Percentiles rank a stretch among this genome's conserved stretches.
Conservation (phyloP, 2,888 invertebrate genomes). For the Neoascia interrupta region DNA sequence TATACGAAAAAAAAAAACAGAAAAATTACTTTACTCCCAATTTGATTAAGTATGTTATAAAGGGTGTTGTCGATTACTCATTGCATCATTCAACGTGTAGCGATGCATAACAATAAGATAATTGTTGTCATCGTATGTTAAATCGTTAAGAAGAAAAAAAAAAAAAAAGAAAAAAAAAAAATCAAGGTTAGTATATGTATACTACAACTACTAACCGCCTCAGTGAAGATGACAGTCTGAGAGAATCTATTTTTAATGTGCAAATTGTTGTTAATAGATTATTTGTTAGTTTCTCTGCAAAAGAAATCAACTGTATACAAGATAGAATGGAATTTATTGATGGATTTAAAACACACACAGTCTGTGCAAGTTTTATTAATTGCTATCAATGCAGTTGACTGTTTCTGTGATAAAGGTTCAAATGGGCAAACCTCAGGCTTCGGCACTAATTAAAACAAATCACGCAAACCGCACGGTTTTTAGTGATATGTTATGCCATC, state of each 20-base stretch:
- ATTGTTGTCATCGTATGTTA: too few species aligned
- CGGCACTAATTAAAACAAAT: slow-evolving; percentile 41
- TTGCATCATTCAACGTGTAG: slow-evolving; percentile 29
- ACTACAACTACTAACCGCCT: not conserved
- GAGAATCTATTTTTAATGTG: slow-evolving; percentile 22
- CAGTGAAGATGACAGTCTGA: not conserved
- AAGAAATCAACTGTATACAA: not conserved
- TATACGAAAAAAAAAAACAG: not conserved
- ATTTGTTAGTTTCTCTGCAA: slow-evolving; percentile 17
- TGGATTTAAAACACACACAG: too few species aligned
- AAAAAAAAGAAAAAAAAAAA: slow-evolving; percentile 2
- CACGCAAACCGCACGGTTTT: slow-evolving; percentile 39
- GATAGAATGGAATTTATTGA: slow-evolving; percentile 29
- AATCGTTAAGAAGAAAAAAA: too few species aligned
- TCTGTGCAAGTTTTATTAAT: too few species aligned
- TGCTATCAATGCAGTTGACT: slow-evolving; percentile 23
- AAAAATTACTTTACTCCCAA: not conserved
- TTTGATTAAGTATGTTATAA: not conserved
- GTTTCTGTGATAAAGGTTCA: slow-evolving; percentile 2
- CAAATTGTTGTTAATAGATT: slow-evolving; percentile 44
- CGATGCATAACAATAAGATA: slow-evolving; percentile 15
- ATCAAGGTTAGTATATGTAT: slow-evolving; percentile 41
- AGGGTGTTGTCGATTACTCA: slow-evolving; percentile 25
- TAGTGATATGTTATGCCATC: not conserved
- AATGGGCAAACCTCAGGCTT: not conserved